Base-by-base conservation (phyloP, 2,113 vertebrate genomes). In the Ifrita kowaldi region DNA sequence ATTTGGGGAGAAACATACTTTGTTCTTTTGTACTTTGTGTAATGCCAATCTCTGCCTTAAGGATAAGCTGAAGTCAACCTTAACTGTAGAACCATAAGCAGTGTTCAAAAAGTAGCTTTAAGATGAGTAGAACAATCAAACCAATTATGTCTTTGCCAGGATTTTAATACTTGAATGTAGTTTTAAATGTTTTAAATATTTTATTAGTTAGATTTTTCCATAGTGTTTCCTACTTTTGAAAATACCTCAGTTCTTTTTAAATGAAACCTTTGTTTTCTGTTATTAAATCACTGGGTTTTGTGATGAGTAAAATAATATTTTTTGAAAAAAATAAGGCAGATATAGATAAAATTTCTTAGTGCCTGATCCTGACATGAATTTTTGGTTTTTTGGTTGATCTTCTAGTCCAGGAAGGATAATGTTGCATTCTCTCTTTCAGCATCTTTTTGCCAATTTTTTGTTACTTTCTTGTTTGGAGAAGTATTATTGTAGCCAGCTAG, bases 1-100 rank as follows among this genome's bases (percentile, higher is more conserved):
- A 96, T 96, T 89, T 94, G 55, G 50, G 75, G 57, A 92, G 67
- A 88, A 95, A 86, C 39, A 86, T 10, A 88, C 79, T 92, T 90
- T 94, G 75, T 88, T 93, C 82, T 75, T 93, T 80, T 88, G 46
- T 88, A 59, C 75, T 93, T 92, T 86, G 69, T 69, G 55, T 92
- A 90, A 17, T 74, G 65, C 6, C 50, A 80, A 4, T 73, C 19
- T 88, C 70, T 97, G 90, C 88, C 75, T 93, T 90, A 93, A 92
- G 88, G 59, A 92, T 86, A 84, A 88, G 26, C 71, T 95, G 55
- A 84, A 95, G 59, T 77, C 88, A 90, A 7, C 35, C 55, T 74
- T 70, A 57, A 52, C 63, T 92, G 27, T 50, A 62, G 79, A 74
- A 74, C 80, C 24, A 5, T n/a, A 41, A 82, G 62, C 30, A 64